These are phyloP conservation scores for rat (Rattus norvegicus) DNA, from an alignment of 2,113 vertebrate species.

Conservation along the genomic window DNA sequence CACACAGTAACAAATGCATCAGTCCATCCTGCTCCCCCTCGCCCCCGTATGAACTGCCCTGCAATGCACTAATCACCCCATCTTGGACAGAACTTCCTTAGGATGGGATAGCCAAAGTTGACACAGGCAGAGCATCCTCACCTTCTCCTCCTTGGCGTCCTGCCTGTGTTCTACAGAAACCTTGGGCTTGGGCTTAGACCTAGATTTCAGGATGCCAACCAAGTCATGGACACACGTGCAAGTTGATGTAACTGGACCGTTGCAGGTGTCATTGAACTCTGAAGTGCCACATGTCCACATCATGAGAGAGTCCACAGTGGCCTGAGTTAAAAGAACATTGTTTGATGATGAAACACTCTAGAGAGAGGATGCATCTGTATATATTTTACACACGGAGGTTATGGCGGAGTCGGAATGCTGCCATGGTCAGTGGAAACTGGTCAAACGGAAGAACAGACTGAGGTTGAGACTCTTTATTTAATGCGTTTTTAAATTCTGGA, in stretches of 20 bases:
- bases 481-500: background rate
- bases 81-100: background rate
- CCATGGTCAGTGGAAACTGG: background rate
- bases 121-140: too few species aligned
- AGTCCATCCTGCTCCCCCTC: background rate
- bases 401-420: background rate
- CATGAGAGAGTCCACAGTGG: constrained; percentile 15
- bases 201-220: background rate
- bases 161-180: background rate
- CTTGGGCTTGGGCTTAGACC: background rate
- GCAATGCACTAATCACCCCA: background rate
- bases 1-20: background rate
- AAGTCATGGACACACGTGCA: background rate
- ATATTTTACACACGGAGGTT: background rate
- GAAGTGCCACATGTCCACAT: background rate
- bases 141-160: background rate
- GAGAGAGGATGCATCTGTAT: background rate
- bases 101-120: background rate
- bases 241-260: constrained; percentile 19
- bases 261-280: constrained; percentile 7
- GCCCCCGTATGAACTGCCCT: background rate
- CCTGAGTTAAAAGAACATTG: background rate
- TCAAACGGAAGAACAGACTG: background rate
- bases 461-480: background rate
- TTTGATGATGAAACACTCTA: background rate